Conservation (phyloP, 2,113 vertebrate genomes). For the Parotia lawesii region DNA sequence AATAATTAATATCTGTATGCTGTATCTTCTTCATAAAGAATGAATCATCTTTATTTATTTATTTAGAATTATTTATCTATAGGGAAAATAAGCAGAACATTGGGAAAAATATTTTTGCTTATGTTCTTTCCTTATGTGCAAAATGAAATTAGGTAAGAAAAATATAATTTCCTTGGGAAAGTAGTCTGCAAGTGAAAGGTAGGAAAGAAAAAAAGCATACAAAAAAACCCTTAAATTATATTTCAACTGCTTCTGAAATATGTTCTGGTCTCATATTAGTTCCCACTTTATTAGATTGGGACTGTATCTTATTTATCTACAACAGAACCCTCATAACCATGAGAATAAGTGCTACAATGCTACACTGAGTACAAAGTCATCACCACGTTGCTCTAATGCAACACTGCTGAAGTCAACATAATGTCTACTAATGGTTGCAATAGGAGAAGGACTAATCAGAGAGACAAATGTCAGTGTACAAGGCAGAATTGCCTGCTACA, state of each 20-base stretch:
- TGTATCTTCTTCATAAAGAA: background rate
- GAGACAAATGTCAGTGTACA: background rate
- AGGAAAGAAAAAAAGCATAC: background rate
- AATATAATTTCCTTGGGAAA: background rate
- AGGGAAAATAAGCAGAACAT: background rate
- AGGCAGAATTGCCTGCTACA: background rate
- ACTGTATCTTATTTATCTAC: background rate
- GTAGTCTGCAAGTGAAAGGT: background rate
- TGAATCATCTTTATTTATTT: accelerated
- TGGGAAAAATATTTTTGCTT: background rate
- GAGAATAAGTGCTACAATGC: background rate
- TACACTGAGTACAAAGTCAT: background rate
- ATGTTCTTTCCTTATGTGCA: background rate
- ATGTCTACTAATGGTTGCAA: background rate
- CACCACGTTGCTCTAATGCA: background rate
- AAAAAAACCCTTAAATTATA: background rate
- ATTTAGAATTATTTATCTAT: background rate
- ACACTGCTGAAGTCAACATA: background rate
- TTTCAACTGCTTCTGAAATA: background rate
- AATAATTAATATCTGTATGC: background rate
- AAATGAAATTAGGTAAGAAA: background rate
- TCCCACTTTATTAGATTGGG: background rate
- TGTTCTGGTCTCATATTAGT: background rate
- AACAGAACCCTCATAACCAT: background rate
- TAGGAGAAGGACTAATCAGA: background rate